Percentiles rank a stretch among this genome's conserved stretches.
These are phyloP conservation scores for Scalopus aquaticus DNA, from an alignment of 2,113 vertebrate species.

Conservation along the genomic window DNA sequence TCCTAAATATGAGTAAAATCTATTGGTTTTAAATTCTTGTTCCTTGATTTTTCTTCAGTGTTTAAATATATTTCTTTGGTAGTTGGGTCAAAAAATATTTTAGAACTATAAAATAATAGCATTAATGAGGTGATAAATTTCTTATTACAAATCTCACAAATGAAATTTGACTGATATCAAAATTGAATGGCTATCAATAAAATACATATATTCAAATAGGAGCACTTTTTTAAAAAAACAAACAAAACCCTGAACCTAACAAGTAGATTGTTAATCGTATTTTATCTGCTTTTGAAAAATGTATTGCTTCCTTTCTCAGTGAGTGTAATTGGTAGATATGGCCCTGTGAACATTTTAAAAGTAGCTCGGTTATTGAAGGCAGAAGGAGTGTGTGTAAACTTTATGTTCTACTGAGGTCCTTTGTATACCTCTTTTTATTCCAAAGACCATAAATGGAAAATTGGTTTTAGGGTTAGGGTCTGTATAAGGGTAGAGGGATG, in stretches of 20 bases:
- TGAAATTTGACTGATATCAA: background rate
- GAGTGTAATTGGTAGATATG: background rate
- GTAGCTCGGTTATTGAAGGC: background rate
- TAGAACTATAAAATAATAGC: background rate
- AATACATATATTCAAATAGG: background rate
- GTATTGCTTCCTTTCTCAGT: background rate
- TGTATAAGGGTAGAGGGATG: background rate
- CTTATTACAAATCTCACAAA: background rate
- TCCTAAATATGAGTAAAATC: background rate
- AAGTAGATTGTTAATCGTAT: background rate
- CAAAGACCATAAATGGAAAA: background rate
- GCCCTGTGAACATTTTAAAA: background rate
- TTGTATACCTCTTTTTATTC: background rate
- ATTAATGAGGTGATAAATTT: background rate
- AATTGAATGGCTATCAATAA: background rate
- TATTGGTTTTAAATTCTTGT: background rate
- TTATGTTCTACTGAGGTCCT: background rate
- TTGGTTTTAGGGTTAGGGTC: background rate
- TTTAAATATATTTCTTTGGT: conserved; percentile 4
- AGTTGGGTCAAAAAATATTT: background rate
- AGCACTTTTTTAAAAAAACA: background rate
- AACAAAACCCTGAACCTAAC: background rate
- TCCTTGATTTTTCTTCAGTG: background rate
- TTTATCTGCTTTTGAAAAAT: background rate
- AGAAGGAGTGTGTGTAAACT: background rate